These are phyloP conservation scores for Drosophila quinaria DNA, from an alignment of 2,888 invertebrate genomes.

Conservation along the genomic window DNA sequence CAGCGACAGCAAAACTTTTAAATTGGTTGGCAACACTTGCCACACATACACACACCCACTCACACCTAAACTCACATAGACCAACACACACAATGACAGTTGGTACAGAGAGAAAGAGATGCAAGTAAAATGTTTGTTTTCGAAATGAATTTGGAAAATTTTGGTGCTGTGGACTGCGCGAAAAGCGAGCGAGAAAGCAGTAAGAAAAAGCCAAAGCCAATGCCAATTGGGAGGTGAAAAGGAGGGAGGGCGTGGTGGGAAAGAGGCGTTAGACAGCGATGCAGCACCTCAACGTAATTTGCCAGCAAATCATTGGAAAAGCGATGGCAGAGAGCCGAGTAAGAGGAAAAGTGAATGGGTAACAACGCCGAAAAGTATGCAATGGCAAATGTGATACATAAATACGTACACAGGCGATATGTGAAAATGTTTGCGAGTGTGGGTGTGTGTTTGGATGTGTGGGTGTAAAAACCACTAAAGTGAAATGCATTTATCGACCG, in stretches of 20 bases:
- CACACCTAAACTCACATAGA: conserved; percentile 29
- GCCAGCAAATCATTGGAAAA: conserved; percentile 79
- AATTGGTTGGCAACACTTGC: conserved; percentile 66
- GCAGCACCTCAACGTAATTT: conserved; percentile 75
- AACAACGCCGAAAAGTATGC: conserved; percentile 70
- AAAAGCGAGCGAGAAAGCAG: conserved; percentile 29
- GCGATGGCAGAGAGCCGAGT: conserved; percentile 36
- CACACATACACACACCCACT: conserved; percentile 39
- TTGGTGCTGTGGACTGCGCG: conserved; percentile 50
- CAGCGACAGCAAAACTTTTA: conserved; percentile 18
- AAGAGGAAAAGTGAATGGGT: conserved; percentile 36
- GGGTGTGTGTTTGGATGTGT: conserved; percentile 37
- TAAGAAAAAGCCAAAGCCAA: conserved; percentile 24
- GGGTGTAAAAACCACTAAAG: conserved; percentile 77
- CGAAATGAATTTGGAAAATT: conserved; percentile 81
- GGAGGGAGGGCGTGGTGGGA: conserved; percentile 7
- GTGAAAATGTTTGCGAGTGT: conserved; percentile 10
- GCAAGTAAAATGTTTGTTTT: conserved; percentile 79
- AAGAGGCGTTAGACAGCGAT: conserved; percentile 42
- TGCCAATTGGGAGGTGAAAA: not conserved
- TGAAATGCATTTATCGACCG: conserved; percentile 83
- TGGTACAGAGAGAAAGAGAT: conserved; percentile 13
- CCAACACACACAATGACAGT: conserved; percentile 31
- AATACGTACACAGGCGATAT: conserved; percentile 31
- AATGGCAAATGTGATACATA: conserved; percentile 68